Conservation (phyloP, 1,140 invertebrate species). For the Acromyrmex heyeri region DNA sequence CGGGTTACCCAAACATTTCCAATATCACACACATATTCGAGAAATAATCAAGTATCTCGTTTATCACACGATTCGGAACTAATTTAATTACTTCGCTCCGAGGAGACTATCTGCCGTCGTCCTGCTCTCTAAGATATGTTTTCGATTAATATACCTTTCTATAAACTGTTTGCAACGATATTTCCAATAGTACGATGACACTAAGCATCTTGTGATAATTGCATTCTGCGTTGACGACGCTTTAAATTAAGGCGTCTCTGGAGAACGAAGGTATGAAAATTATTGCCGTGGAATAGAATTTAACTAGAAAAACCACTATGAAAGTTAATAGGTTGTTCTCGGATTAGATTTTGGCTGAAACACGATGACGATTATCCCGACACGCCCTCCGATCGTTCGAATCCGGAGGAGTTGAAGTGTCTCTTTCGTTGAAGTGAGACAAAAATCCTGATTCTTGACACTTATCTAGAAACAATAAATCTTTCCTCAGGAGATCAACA, state of each 20-base stretch:
- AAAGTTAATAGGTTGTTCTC: slow-evolving; percentile 3
- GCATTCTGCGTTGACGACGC: neutral
- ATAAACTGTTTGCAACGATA: neutral
- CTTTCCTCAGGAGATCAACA: neutral
- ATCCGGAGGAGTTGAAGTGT: neutral
- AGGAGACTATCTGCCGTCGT: neutral
- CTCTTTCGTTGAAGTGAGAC: neutral
- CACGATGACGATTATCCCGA: slow-evolving; percentile 38
- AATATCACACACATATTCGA: neutral
- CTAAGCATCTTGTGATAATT: slow-evolving; percentile 3
- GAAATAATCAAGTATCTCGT: neutral
- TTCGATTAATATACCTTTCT: neutral
- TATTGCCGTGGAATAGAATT: neutral
- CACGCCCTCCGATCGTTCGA: slow-evolving; percentile 32
- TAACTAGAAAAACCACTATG: neutral
- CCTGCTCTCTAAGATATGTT: neutral
- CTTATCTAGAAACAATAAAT: neutral
- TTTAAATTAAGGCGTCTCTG: slow-evolving; percentile 27
- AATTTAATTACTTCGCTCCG: too few relatives aligned
- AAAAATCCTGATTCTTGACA: slow-evolving; percentile 20
- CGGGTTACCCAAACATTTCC: neutral
- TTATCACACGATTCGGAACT: neutral
- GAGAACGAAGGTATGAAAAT: neutral
- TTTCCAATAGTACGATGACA: neutral
- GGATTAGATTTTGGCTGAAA: slow-evolving; percentile 6